Conservation (phyloP, 1,140 invertebrate species). For the Halyomorpha halys region DNA sequence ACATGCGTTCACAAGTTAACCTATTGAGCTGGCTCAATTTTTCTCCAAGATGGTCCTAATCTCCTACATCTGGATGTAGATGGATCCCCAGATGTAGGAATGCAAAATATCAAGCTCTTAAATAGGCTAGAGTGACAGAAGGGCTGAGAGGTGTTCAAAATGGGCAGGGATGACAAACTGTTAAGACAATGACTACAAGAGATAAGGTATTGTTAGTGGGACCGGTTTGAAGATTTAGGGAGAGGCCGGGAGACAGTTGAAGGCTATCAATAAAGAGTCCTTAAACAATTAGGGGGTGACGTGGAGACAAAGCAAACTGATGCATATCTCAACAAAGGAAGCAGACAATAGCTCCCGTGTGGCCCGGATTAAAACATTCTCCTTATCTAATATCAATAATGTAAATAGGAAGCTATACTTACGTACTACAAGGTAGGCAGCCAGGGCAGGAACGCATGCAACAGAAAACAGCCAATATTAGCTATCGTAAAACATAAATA, state of each 20-base stretch:
- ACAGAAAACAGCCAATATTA: slow-evolving; percentile 12
- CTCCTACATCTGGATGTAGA: too few relatives aligned
- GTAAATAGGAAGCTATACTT: slow-evolving; percentile 18
- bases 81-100: too few relatives aligned
- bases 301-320: slow-evolving; percentile 6
- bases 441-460: slow-evolving; percentile 2
- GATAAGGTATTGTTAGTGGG: neutral
- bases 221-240: slow-evolving; percentile 3
- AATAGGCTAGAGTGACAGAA: too few relatives aligned
- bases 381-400: slow-evolving; percentile 18
- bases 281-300: slow-evolving; percentile 14
- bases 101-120: too few relatives aligned
- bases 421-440: neutral
- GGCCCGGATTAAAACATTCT: slow-evolving; percentile 24
- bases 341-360: slow-evolving; percentile 22
- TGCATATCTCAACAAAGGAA: slow-evolving; percentile 4
- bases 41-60: too few relatives aligned
- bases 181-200: slow-evolving; percentile 1
- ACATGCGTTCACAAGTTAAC: too few relatives aligned
- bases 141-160: too few relatives aligned
- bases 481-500: too few relatives aligned
- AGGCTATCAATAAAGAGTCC: slow-evolving; percentile 12
- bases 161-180: neutral
- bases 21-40: too few relatives aligned
- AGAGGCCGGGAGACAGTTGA: neutral